Conservation (phyloP, 2,113 vertebrate genomes). For the Trematocara zebra region DNA sequence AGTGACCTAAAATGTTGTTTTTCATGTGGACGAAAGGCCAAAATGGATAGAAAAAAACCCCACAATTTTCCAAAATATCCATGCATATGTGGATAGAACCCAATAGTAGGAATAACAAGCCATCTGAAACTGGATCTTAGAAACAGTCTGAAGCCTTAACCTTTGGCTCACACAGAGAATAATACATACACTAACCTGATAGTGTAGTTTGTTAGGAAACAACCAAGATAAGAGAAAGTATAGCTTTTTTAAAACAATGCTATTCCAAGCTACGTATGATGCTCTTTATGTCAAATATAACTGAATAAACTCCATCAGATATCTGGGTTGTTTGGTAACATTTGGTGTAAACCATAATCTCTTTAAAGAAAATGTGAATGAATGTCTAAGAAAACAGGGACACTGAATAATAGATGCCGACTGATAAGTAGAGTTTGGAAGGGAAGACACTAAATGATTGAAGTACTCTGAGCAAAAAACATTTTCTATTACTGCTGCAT, state of each 20-base stretch:
- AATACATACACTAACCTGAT: neutral
- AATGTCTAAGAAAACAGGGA: conserved; percentile 1
- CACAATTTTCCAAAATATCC: neutral
- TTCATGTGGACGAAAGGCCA: neutral
- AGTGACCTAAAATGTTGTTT: neutral
- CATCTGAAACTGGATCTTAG: neutral
- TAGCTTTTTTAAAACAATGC: neutral
- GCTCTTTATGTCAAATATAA: neutral
- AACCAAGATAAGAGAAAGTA: neutral
- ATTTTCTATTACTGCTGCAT: neutral
- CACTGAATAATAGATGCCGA: neutral
- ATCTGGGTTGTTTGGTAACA: conserved; percentile 41
- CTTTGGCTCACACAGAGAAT: neutral
- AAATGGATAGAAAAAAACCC: fast-evolving
- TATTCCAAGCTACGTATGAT: neutral
- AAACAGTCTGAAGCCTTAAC: neutral
- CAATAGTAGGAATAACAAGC: neutral
- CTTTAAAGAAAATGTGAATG: conserved; percentile 21
- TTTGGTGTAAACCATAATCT: conserved; percentile 52
- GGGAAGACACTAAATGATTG: neutral
- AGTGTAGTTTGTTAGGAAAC: neutral
- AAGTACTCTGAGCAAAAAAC: neutral
- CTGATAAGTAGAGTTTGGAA: neutral
- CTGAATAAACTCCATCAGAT: neutral
- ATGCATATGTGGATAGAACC: neutral